Evolutionary conservation across 2,113 vertebrate genomes (phyloP), one percentile per base, ranked within the genome.

Genomic region (Hyaena hyaena): DNA sequence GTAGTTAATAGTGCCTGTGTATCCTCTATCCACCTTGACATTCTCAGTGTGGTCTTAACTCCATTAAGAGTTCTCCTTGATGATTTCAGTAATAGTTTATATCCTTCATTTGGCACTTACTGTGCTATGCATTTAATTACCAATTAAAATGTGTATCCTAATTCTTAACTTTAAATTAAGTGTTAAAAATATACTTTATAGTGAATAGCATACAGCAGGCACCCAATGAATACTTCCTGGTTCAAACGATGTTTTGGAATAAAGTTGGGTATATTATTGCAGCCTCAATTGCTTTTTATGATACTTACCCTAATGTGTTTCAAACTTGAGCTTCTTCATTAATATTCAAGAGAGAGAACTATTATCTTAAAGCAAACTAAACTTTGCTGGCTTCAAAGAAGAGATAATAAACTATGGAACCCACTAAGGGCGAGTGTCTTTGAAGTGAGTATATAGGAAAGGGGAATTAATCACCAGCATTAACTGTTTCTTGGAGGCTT

Each of bases 351-450:
- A 92, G 93, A 94, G 80, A 63, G 68, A 95, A 86, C 93, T 97
- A 86, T 98, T 98, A 97, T 96, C 97, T 98, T 97, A 97, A 95
- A 97, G 97, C 97, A 97, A 98, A 98, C 98, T 98, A 97, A 98
- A 98, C 81, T 97, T 98, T 92, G 43, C 96, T 97, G 48, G 88
- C 97, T 98, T 98, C 97, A 98, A 97, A 96, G 97, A 90, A 98
- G 73, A 98, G 97, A 98, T 98, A 98, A 98, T 98, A 98, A 98
- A 98, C 97, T 95, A 96, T 96, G 82, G 93, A 97, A 84, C 95
- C 77, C 96, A 98, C 93, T 86, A 97, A 98, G 97, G 90, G 95
- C 6, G 8, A 81, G 68, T 80, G 63, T 96, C 97, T 98, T 98
- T 98, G 97, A 98, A 98, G 95, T 98, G 94, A 95, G 65, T 88